Percentiles rank a stretch among this genome's conserved stretches.
phyloP scores from a whole-genome alignment of 2,888 invertebrate species.

The Thymelicus acteon region DNA sequence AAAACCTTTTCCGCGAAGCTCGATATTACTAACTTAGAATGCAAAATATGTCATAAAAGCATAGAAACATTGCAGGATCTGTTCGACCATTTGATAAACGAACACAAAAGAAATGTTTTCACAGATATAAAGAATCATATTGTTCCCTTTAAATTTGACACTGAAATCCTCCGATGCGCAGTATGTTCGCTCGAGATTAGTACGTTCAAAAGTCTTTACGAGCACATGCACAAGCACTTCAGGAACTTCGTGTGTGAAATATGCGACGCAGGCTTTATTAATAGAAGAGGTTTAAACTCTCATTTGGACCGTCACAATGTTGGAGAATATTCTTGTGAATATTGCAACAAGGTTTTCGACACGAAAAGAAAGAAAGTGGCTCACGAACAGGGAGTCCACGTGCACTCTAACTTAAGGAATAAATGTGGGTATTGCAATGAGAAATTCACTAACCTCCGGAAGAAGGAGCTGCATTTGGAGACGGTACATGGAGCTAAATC shows the following conservation, averaged over 20 bases:
- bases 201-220: constrained; percentile 50
- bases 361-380: constrained; percentile 50
- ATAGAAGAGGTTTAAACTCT: constrained; percentile 42
- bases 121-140: constrained; percentile 47
- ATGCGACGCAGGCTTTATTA: constrained; percentile 52
- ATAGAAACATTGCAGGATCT: constrained; percentile 39
- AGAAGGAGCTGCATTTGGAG: constrained; percentile 49
- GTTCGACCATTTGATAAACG: constrained; percentile 44
- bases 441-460: constrained; percentile 50
- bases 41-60: constrained; percentile 47
- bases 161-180: constrained; percentile 41
- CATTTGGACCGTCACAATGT: constrained; percentile 48
- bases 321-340: constrained; percentile 66
- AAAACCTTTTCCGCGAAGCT: constrained; percentile 50
- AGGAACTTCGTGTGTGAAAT: constrained; percentile 52
- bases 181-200: constrained; percentile 47
- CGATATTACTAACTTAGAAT: constrained; percentile 53
- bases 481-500: constrained; percentile 47
- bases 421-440: constrained; percentile 55
- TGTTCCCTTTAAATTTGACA: constrained; percentile 53
- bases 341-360: constrained; percentile 68
- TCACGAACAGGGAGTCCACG: constrained; percentile 60
- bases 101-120: constrained; percentile 41
- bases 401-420: constrained; percentile 49
- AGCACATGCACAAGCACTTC: constrained; percentile 55